Percentiles rank a stretch among this genome's conserved stretches.
These are phyloP conservation scores for Achatina immaculata DNA, from an alignment of 1,140 invertebrate genomes.

Conservation along the genomic window DNA sequence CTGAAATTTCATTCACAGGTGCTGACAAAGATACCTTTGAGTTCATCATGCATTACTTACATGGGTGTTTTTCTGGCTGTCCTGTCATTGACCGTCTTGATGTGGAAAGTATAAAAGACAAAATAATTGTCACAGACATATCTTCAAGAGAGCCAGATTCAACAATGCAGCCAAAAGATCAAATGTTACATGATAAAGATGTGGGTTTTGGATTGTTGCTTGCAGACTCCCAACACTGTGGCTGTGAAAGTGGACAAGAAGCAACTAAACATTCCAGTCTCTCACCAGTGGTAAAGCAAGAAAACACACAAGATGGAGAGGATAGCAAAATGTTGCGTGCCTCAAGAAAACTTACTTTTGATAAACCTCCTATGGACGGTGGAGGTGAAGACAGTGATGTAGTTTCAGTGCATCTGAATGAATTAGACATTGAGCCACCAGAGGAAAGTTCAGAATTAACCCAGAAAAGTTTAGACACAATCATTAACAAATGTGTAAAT, in stretches of 20 bases:
- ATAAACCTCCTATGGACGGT: not conserved
- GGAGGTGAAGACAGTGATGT: not conserved
- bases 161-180: not conserved
- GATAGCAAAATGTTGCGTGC: not conserved
- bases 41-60: slow-evolving; percentile 48
- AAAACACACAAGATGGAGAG: not conserved
- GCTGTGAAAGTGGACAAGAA: not conserved
- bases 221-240: no score
- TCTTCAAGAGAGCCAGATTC: not conserved
- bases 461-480: not conserved
- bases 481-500: slow-evolving; percentile 12
- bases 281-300: not conserved
- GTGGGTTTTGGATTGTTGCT: no score
- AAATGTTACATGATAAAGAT: not conserved
- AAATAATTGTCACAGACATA: not conserved
- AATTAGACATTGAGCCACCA: not conserved
- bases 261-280: not conserved
- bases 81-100: slow-evolving; percentile 17
- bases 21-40: slow-evolving; percentile 40
- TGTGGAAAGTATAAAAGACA: not conserved
- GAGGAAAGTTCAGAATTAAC: not conserved
- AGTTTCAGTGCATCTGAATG: not conserved
- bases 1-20: slow-evolving; percentile 45
- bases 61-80: slow-evolving; percentile 46
- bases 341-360: not conserved